Percentiles rank a stretch among this genome's conserved stretches.
These are phyloP conservation scores for Garrulus glandarius DNA, from an alignment of 2,797 vertebrate species.

Conservation along the genomic window DNA sequence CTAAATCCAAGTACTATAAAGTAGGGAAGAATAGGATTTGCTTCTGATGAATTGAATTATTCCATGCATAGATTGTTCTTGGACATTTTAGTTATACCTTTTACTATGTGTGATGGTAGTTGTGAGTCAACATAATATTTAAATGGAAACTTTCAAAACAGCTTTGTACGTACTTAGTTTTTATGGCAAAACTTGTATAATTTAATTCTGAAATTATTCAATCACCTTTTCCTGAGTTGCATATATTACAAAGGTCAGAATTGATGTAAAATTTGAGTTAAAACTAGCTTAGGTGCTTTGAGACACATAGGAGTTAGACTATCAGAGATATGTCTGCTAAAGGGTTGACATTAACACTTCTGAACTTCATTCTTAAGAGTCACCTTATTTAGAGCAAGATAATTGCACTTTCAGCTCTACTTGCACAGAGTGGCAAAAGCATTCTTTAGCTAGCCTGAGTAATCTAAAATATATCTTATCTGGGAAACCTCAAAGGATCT, in stretches of 20 bases:
- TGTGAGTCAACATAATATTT: not conserved
- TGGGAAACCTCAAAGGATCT: not conserved
- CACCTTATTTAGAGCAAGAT: conserved; percentile 43
- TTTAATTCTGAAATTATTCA: not conserved
- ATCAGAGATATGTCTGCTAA: not conserved
- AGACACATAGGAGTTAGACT: not conserved
- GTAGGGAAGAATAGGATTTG: not conserved
- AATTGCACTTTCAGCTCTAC: conserved; percentile 40
- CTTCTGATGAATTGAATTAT: not conserved
- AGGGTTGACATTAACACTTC: conserved; percentile 22
- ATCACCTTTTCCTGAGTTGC: not conserved
- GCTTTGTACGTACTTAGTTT: not conserved
- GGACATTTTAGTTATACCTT: not conserved
- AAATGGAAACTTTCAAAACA: not conserved
- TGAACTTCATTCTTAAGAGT: conserved; percentile 43
- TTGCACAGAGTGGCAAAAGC: not conserved
- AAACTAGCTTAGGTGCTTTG: not conserved
- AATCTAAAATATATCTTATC: not conserved
- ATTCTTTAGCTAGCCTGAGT: not conserved
- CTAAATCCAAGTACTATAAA: not conserved
- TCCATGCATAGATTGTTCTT: not conserved
- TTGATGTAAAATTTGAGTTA: not conserved
- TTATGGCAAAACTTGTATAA: not conserved
- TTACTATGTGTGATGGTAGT: not conserved
- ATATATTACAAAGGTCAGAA: not conserved